Conservation (phyloP, 2,888 invertebrate genomes). For the Oegoconia quadripuncta region DNA sequence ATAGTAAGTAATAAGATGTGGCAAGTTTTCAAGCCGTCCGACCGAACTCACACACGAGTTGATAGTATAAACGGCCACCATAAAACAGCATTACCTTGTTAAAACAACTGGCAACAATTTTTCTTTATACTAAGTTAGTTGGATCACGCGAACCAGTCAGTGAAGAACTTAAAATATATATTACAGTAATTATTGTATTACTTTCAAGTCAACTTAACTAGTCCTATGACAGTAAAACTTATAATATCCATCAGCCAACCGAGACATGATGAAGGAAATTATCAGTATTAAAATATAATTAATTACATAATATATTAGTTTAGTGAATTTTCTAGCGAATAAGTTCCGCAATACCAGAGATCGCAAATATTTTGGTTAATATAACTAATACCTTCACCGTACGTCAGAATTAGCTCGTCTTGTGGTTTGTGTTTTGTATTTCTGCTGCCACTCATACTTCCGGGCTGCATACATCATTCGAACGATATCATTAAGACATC, state of each 20-base stretch:
- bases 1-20: slow-evolving; percentile 26
- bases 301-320: too few species aligned
- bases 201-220: not conserved
- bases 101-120: slow-evolving; percentile 50
- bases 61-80: slow-evolving; percentile 45
- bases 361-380: too few species aligned
- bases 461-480: slow-evolving; percentile 64
- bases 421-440: slow-evolving; percentile 29
- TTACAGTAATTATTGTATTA: not conserved
- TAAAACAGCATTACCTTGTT: slow-evolving; percentile 57
- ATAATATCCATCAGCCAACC: too few species aligned
- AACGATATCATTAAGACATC: slow-evolving; percentile 70
- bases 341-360: too few species aligned
- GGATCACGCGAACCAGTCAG: slow-evolving; percentile 38
- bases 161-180: not conserved
- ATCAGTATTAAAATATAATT: too few species aligned
- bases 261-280: too few species aligned
- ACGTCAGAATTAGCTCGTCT: not conserved
- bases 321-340: too few species aligned
- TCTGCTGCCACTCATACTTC: slow-evolving; percentile 46
- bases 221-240: too few species aligned
- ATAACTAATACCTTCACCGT: not conserved
- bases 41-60: slow-evolving; percentile 27
- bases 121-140: slow-evolving; percentile 35
- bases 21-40: slow-evolving; percentile 41